phyloP scores from a whole-genome alignment of 2,888 invertebrate species.

The Cephus pygmeus region DNA sequence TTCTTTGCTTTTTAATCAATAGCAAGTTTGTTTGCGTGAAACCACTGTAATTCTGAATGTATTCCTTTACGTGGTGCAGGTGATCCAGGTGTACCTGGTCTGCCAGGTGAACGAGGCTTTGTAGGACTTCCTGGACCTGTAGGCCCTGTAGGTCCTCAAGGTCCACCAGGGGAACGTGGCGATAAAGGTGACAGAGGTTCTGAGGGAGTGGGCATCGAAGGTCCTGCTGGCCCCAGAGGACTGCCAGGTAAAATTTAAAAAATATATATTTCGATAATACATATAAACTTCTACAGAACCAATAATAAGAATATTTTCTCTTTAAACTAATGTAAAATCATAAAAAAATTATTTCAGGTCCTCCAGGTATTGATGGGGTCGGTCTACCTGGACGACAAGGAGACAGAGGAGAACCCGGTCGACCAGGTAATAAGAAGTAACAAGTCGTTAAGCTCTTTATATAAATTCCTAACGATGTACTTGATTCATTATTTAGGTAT shows the following conservation, averaged over 20 bases:
- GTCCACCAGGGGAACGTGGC: conserved; percentile 75
- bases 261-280: not conserved
- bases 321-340: conserved; percentile 8
- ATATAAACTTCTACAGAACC: not conserved
- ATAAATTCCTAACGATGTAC: conserved; percentile 13
- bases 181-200: conserved; percentile 79
- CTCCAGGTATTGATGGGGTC: conserved; percentile 75
- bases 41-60: not conserved
- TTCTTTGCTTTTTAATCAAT: not conserved
- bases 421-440: conserved; percentile 70
- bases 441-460: conserved; percentile 11
- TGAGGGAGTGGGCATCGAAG: conserved; percentile 80
- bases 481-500: conserved; percentile 50
- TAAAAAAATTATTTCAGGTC: conserved; percentile 64
- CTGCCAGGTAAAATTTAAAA: conserved; percentile 68
- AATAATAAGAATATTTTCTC: not conserved
- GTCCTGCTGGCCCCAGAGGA: conserved; percentile 79
- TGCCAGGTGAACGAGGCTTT: conserved; percentile 74
- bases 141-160: conserved; percentile 72
- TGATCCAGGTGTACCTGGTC: conserved; percentile 75
- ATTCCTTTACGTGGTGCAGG: conserved; percentile 61
- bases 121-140: conserved; percentile 74
- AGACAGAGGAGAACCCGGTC: conserved; percentile 80
- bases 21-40: not conserved
- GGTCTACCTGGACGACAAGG: conserved; percentile 79